Evolutionary conservation across 2,888 invertebrate genomes (phyloP).

Genomic region (Peribatodes rhomboidaria): DNA sequence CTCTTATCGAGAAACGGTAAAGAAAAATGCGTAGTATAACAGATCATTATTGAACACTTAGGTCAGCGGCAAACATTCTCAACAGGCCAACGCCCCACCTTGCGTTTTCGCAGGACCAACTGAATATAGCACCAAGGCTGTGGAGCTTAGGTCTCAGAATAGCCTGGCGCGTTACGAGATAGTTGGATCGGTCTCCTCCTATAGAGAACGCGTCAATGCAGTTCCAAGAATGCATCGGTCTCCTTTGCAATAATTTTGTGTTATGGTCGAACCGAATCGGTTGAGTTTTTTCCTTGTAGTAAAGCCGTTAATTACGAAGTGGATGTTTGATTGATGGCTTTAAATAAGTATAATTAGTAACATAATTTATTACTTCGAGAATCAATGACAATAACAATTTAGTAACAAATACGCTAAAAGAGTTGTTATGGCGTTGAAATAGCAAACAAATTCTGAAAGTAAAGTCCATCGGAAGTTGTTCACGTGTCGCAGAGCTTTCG

Average conservation of each 20-base stretch:
- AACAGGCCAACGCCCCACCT: constrained; percentile 82
- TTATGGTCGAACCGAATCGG: constrained; percentile 69
- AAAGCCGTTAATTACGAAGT: constrained; percentile 36
- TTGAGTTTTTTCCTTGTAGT: constrained; percentile 66
- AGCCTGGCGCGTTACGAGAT: constrained; percentile 54
- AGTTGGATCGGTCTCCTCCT: constrained; percentile 63
- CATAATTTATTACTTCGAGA: neutral
- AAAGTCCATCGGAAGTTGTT: constrained; percentile 26
- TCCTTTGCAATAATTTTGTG: constrained; percentile 80
- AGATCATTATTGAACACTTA: constrained; percentile 85
- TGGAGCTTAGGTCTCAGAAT: constrained; percentile 59
- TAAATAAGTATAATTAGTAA: neutral
- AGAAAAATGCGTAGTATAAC: constrained; percentile 73
- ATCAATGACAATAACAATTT: neutral
- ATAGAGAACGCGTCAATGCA: constrained; percentile 78
- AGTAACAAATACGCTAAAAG: neutral
- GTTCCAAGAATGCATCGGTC: constrained; percentile 83
- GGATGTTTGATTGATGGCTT: constrained; percentile 10
- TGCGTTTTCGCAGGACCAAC: constrained; percentile 56
- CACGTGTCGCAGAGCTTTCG: constrained; percentile 35
- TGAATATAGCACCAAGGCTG: constrained; percentile 60
- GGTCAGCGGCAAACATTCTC: constrained; percentile 84
- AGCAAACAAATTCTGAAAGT: constrained; percentile 3
- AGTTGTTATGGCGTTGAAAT: neutral
- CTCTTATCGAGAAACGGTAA: constrained; percentile 65